Percentiles rank a stretch among this genome's conserved stretches.
phyloP scores from a whole-genome alignment of 2,113 vertebrate genomes.

The Toxostoma redivivum region DNA sequence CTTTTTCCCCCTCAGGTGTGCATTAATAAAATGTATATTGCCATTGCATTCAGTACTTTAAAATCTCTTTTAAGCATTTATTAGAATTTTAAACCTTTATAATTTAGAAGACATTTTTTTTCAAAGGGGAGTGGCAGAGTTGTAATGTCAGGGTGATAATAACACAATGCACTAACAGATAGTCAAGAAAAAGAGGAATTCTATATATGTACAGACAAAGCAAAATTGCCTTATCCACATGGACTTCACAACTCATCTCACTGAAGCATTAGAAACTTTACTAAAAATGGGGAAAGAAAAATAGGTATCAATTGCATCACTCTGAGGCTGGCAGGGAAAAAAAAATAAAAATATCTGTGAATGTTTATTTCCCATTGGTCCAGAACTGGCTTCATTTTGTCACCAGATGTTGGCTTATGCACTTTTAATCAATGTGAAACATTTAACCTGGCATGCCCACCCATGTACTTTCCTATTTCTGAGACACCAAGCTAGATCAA shows the following conservation, averaged over 20 bases:
- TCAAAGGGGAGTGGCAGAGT: background rate
- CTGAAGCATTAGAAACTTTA: background rate
- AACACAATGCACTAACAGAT: accelerated
- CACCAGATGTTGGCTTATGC: background rate
- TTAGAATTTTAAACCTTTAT: background rate
- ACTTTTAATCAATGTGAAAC: background rate
- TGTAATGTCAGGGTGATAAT: background rate
- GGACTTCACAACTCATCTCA: background rate
- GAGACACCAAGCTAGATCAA: background rate
- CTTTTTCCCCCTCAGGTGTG: accelerated
- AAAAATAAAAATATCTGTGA: background rate
- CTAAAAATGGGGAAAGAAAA: background rate
- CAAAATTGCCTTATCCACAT: background rate
- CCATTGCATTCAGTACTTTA: background rate
- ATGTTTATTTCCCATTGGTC: background rate
- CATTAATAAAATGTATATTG: background rate
- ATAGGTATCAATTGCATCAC: background rate
- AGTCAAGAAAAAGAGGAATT: background rate
- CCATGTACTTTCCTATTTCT: background rate
- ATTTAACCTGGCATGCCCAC: background rate
- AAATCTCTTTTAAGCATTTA: background rate
- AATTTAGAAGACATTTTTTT: background rate
- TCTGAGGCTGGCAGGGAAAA: accelerated
- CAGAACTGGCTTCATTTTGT: background rate
- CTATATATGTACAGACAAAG: accelerated